Conservation (phyloP, 1,140 invertebrate genomes). For the Campodea augens region DNA sequence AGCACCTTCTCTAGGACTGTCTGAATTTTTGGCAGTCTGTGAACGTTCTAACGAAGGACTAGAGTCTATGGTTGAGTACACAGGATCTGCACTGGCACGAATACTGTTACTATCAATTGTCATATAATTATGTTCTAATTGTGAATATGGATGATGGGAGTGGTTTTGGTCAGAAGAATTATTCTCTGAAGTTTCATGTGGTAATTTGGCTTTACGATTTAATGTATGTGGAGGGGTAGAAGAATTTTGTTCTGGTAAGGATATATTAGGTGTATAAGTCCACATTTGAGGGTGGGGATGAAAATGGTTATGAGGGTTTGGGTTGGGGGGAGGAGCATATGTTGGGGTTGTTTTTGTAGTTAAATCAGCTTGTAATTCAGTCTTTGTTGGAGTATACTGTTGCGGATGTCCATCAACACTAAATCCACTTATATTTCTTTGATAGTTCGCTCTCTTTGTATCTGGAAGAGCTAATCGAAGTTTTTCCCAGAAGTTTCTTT, state of each 20-base stretch:
- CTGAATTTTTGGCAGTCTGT: background rate
- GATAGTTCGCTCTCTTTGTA: constrained; percentile 38
- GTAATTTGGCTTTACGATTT: constrained; percentile 17
- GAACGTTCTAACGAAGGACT: background rate
- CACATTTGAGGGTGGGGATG: background rate
- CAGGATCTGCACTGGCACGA: background rate
- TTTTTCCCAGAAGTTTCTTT: constrained; percentile 80
- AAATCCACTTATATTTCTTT: constrained; percentile 56
- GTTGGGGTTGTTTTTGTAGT: constrained; percentile 24
- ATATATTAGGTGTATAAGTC: background rate
- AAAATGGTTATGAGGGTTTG: constrained; percentile 8
- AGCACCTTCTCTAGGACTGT: background rate
- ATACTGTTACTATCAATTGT: background rate
- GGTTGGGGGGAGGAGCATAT: constrained; percentile 14
- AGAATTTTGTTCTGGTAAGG: constrained; percentile 1
- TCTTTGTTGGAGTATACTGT: too few relatives aligned
- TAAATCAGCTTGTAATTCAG: constrained; percentile 21
- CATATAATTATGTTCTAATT: background rate
- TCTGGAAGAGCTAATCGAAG: constrained; percentile 70
- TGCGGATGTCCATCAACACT: constrained; percentile 35
- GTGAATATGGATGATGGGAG: background rate
- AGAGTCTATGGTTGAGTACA: background rate
- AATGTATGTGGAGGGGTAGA: constrained; percentile 13
- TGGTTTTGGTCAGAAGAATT: background rate
- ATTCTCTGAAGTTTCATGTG: constrained; percentile 12